A percentile compares a stretch with the other conserved stretches of the same genome.
phyloP scores from a whole-genome alignment of 1,140 invertebrate species.

The Solenopsis fugax region DNA sequence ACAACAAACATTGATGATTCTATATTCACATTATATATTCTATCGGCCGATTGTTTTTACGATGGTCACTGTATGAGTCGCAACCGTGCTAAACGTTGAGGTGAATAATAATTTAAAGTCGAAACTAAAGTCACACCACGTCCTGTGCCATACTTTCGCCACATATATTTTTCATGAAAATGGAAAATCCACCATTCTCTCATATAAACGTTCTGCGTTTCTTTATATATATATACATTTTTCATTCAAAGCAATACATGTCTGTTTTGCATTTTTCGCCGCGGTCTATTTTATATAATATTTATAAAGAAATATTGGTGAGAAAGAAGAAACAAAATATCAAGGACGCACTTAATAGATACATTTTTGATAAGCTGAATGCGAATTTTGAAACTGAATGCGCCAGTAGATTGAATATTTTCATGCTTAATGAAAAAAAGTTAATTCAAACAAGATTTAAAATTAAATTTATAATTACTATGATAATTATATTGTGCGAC shows the following conservation, averaged over 20 bases:
- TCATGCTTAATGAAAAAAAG: not conserved
- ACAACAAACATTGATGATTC: constrained; percentile 28
- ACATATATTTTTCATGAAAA: constrained; percentile 52
- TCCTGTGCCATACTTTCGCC: not conserved
- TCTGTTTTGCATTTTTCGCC: constrained; percentile 21
- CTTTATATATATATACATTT: constrained; percentile 35
- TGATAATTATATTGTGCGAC: not conserved
- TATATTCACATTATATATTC: not conserved
- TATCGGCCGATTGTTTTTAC: constrained; percentile 28
- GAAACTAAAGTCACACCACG: not conserved
- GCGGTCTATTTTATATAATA: constrained; percentile 38
- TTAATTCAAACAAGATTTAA: constrained; percentile 18
- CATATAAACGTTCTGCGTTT: not conserved
- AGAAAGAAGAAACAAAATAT: not conserved
- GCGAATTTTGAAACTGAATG: not conserved
- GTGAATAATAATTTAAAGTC: constrained; percentile 47
- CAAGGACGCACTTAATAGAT: not conserved
- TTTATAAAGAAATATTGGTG: constrained; percentile 29
- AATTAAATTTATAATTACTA: not conserved
- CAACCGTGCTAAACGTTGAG: not conserved
- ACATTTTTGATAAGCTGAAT: not conserved
- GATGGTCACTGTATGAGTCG: not conserved
- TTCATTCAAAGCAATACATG: constrained; percentile 49
- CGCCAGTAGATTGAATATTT: not conserved
- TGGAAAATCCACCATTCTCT: constrained; percentile 34